Conservation (phyloP, 2,797 vertebrate genomes). For the Zalophus californianus region DNA sequence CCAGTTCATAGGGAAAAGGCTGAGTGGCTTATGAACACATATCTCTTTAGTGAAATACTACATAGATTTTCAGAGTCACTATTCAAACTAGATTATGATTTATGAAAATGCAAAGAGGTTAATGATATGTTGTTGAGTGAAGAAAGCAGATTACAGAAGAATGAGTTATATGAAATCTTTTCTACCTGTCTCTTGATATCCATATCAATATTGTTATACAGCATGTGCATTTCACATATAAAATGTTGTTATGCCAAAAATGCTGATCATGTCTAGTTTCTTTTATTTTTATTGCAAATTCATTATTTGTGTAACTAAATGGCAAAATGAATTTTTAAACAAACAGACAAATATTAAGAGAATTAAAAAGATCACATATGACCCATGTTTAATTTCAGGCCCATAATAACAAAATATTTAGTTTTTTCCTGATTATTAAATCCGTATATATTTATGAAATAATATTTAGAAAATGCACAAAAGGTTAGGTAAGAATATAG, state of each 20-base stretch:
- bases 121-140: neutral
- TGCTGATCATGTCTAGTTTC: neutral
- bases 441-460: neutral
- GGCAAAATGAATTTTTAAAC: neutral
- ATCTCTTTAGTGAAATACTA: neutral
- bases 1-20: neutral
- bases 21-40: neutral
- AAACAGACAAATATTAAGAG: neutral
- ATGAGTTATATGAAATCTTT: neutral
- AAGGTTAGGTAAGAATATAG: neutral
- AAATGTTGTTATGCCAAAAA: neutral
- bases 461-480: neutral
- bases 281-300: neutral
- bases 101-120: neutral
- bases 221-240: neutral
- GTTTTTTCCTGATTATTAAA: neutral
- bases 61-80: neutral
- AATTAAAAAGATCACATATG: neutral
- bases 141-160: neutral
- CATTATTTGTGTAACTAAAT: constrained; percentile 3
- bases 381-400: neutral
- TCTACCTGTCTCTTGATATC: neutral
- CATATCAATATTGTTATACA: neutral
- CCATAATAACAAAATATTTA: neutral
- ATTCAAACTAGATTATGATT: neutral